Evolutionary conservation across 2,888 invertebrate genomes (phyloP), one percentile per base, ranked within the genome.

Genomic region (Anodontia alba): DNA sequence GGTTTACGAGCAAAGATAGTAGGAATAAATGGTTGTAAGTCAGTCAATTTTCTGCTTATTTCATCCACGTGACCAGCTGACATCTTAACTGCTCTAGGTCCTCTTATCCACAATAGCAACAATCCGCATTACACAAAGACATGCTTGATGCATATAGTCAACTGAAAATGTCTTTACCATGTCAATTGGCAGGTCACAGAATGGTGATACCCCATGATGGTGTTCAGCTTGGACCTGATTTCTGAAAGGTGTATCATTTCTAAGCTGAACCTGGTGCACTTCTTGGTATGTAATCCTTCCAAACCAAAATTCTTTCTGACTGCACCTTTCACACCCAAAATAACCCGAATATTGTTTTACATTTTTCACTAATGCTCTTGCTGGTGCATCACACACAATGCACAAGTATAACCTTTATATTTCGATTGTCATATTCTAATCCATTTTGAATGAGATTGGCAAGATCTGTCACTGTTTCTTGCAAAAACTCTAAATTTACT

Each of bases 71-170:
- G 42, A 20, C 62, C 20, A 38, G 69, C 43, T 17, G 67, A 57
- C 54, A 81, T 36, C n/a, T 76, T 49, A 68, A 26, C 43, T 67
- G 73, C 51, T 43, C 73, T 54, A 26, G 78, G 78, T 15, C 90
- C 91, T 69, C 78, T 80, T 26, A 84, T 81, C 90, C 89, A 90
- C 33, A 88, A 72, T 10, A 78, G 42, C 0, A 93, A 49, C 5
- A 92, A 62, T 78, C 90, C 85, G 86, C 42, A 90, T 83, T 31
- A 91, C 89, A 15, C 92, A 93, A 31, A 93, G 83, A 68, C 89
- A 92, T 20, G 91, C 76, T 10, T 91, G 68, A 67, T 94, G 93
- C 92, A 92, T 88, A 78, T 90, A 89, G 17, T 93, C 90, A 20
- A 90, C 66, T 12, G 90, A 89, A 77, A 93, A 87, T 68, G 87